Evolutionary conservation across 2,113 vertebrate species (phyloP).

Genomic region (Phylloscopus trochiloides): DNA sequence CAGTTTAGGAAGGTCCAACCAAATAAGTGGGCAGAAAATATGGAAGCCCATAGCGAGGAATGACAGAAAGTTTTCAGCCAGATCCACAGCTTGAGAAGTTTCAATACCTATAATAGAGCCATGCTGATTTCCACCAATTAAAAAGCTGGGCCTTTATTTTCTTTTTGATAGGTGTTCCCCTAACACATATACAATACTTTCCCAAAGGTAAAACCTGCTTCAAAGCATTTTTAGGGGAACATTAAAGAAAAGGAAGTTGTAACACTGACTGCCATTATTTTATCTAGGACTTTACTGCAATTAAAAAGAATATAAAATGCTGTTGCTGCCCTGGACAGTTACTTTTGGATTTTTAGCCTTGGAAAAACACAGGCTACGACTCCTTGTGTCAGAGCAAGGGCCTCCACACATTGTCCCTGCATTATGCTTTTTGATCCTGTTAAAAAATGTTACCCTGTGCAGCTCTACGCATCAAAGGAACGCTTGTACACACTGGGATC

Average conservation of each 20-base stretch:
- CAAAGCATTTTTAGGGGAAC: conserved; percentile 54
- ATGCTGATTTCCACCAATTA: conserved; percentile 41
- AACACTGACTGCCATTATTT: conserved; percentile 59
- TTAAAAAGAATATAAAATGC: conserved; percentile 63
- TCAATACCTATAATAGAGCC: not conserved
- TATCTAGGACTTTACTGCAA: conserved; percentile 46
- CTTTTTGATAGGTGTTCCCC: conserved; percentile 42
- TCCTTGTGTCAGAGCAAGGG: conserved; percentile 63
- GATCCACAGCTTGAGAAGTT: conserved; percentile 6
- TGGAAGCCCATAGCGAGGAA: not conserved
- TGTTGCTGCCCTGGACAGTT: conserved; percentile 33
- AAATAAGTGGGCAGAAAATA: not conserved
- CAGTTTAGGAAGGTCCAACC: not conserved
- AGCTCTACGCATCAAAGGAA: conserved; percentile 58
- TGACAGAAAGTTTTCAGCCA: not conserved
- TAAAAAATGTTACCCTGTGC: conserved; percentile 70
- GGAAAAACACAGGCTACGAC: conserved; percentile 38
- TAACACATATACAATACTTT: conserved; percentile 41
- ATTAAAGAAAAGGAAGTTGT: conserved; percentile 69
- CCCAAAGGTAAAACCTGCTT: conserved; percentile 61
- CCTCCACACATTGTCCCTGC: conserved; percentile 67
- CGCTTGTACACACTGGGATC: conserved; percentile 62
- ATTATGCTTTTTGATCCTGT: conserved; percentile 70
- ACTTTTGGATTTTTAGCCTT: conserved; percentile 55
- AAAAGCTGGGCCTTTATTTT: conserved; percentile 33